Conservation (phyloP, 2,797 vertebrate species). For the Nasua narica region DNA sequence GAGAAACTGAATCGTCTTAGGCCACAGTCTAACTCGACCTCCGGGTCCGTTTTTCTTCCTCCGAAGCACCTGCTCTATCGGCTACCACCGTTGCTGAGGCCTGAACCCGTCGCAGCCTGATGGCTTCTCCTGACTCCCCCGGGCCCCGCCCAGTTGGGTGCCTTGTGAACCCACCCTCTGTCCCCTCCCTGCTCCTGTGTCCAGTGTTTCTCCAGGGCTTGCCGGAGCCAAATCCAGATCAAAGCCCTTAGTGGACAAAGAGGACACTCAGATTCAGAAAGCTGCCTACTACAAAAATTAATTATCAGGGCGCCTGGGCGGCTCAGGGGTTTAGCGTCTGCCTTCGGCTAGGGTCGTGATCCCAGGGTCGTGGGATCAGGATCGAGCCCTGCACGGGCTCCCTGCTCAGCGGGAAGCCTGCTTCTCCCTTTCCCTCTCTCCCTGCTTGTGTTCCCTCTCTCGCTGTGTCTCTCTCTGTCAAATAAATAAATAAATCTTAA, state of each 20-base stretch:
- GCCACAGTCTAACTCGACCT: background rate
- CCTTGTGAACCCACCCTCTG: background rate
- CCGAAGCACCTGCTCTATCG: rapidly evolving
- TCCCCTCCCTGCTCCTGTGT: background rate
- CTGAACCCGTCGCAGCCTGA: background rate
- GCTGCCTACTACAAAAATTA: background rate
- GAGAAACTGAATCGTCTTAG: background rate
- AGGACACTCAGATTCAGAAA: background rate
- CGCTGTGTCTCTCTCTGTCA: too few relatives aligned
- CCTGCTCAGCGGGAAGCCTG: too few relatives aligned
- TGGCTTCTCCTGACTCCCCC: background rate
- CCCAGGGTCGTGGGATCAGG: too few relatives aligned
- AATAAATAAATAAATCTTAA: too few relatives aligned
- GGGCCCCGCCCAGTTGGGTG: too few relatives aligned
- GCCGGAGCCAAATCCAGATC: background rate
- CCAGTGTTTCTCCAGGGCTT: background rate
- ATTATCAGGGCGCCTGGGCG: background rate
- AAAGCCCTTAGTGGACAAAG: background rate
- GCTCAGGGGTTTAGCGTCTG: too few relatives aligned
- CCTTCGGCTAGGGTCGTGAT: too few relatives aligned
- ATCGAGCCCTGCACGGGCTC: too few relatives aligned
- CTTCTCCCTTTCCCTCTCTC: too few relatives aligned
- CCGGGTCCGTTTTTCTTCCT: rapidly evolving
- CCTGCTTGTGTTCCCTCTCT: too few relatives aligned
- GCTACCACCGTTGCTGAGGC: background rate